Percentiles rank a stretch among this genome's conserved stretches.
phyloP scores from a whole-genome alignment of 2,888 invertebrate species.

The Cyclophora albipunctata region DNA sequence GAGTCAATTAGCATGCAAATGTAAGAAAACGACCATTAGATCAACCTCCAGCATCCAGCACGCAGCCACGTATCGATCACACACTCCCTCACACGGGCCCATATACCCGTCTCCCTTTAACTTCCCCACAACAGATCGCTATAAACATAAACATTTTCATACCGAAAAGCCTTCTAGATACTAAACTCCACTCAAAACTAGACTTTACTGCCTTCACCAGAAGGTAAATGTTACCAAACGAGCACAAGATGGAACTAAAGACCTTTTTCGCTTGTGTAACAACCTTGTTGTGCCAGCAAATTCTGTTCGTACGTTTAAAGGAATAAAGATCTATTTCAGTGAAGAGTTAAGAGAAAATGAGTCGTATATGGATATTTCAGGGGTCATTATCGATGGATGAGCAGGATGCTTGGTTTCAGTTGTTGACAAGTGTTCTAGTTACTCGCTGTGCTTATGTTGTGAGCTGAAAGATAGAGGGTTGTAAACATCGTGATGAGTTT shows the following conservation, averaged over 20 bases:
- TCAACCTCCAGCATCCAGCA: conserved; percentile 36
- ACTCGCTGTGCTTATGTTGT: conserved; percentile 24
- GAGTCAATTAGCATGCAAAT: conserved; percentile 72
- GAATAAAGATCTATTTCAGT: conserved; percentile 72
- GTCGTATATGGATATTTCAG: conserved; percentile 50
- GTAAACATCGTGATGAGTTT: conserved; percentile 43
- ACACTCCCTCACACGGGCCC: conserved; percentile 66
- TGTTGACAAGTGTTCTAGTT: conserved; percentile 41
- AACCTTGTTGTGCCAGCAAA: conserved; percentile 67
- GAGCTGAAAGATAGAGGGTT: conserved; percentile 33
- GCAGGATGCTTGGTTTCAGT: conserved; percentile 33
- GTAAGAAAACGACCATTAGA: conserved; percentile 73
- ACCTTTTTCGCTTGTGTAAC: conserved; percentile 15
- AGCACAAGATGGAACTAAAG: conserved; percentile 10
- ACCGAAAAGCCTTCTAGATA: conserved; percentile 38
- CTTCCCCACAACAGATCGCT: conserved; percentile 70
- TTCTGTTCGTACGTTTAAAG: conserved; percentile 66
- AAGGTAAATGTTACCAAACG: conserved; percentile 12
- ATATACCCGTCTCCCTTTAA: conserved; percentile 73
- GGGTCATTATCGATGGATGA: conserved; percentile 38
- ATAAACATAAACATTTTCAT: conserved; percentile 64
- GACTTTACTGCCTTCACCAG: neutral
- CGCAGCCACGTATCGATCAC: conserved; percentile 65
- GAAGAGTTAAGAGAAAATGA: conserved; percentile 60
- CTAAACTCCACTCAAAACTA: conserved; percentile 15